Base-by-base conservation (phyloP, 1,140 invertebrate species). In the Melitaea cinxia region DNA sequence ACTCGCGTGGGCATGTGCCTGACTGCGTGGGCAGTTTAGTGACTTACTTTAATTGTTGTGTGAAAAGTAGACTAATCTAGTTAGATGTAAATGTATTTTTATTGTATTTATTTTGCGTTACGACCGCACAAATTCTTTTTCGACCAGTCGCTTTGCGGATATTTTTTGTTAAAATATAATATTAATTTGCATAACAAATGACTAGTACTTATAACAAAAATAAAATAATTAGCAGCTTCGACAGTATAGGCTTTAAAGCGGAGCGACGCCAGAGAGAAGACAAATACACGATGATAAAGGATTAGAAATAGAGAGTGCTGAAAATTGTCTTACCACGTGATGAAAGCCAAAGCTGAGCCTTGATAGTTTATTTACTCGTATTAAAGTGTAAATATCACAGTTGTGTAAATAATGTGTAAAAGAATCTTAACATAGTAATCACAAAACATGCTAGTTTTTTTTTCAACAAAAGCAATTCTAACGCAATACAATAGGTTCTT, bases 31-130 rank as follows among this genome's bases (percentile, higher is more conserved):
- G 78, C 70, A 74, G 70, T 76, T 75, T 58, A 47, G 72, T 64
- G 64, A 73, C 50, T 69, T 65, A 64, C 26, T 73, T 62, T 73
- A 75, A 79, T 72, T 73, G 77, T 68, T 73, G 78, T 85, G 76
- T 82, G 81, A 82, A 70, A 65, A 64, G 65, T 78, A 78, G 70
- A 67, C 58, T 73, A 70, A 75, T 65, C 52, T 73, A 76, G 73
- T 61, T 79, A 81, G 78, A 70, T 61, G 70, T 72, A 70, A 76
- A 75, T 73, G 69, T 79, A 69, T 78, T 73, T 69, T 65, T 75
- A 78, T 69, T 73, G 68, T 78, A 70, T 73, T 68, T 33, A 23
- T 53, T 60, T 76, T 75, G 65, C 68, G 66, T 72, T 67, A 69
- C 72, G 50, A 70, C 64, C 72, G 74, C 75, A 75, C 72, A 75